These are phyloP conservation scores for Eupristina koningsbergeri DNA, from an alignment of 1,140 invertebrate genomes.

Conservation along the genomic window DNA sequence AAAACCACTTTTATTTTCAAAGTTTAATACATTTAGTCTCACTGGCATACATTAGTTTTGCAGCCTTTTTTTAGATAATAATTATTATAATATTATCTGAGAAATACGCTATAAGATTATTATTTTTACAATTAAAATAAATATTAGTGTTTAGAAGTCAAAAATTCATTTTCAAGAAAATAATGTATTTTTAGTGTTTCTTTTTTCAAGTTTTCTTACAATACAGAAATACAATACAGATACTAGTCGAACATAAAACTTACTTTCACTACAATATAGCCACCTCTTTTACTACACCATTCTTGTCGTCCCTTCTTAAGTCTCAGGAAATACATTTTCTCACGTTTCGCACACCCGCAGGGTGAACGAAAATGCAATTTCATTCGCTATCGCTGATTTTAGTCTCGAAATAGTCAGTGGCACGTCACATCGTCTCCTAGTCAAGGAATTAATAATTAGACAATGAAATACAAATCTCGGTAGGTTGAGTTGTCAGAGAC, in stretches of 20 bases:
- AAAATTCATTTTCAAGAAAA: neutral
- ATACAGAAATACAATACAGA: neutral
- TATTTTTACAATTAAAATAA: conserved; percentile 33
- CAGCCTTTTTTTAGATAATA: neutral
- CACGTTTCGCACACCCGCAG: conserved; percentile 44
- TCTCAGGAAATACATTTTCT: conserved; percentile 22
- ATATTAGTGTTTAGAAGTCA: neutral
- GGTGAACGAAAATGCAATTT: conserved; percentile 38
- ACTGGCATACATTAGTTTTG: neutral
- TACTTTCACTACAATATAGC: neutral
- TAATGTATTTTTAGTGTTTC: neutral
- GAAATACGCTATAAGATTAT: neutral
- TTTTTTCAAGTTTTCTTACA: neutral
- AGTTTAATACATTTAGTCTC: neutral
- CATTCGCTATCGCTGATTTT: neutral
- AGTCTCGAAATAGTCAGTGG: conserved; percentile 43
- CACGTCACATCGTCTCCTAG: conserved; percentile 39
- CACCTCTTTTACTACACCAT: neutral
- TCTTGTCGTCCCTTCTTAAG: neutral
- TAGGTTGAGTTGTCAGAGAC: neutral
- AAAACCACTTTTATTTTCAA: neutral
- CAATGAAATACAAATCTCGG: conserved; percentile 3
- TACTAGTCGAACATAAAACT: neutral
- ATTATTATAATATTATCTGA: neutral
- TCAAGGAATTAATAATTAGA: conserved; percentile 44